These are phyloP conservation scores for Peromyscus aztecus DNA, from an alignment of 2,797 vertebrate species.

Conservation along the genomic window DNA sequence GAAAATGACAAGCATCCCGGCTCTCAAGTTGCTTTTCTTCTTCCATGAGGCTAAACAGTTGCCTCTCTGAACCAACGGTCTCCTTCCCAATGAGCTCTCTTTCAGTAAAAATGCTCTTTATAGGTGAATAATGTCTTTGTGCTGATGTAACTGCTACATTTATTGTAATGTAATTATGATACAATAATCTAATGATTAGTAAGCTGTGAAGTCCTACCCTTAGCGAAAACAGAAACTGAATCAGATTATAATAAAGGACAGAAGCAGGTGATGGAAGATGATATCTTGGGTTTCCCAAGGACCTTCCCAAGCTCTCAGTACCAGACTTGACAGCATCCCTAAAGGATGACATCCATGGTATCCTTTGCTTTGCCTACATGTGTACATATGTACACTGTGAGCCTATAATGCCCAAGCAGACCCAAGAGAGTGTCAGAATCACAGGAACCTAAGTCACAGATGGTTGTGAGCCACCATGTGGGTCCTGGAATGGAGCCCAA, in stretches of 20 bases:
- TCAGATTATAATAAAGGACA: not conserved
- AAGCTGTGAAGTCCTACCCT: not conserved
- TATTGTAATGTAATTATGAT: not conserved
- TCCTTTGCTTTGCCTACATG: not conserved
- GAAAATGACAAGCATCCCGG: not conserved
- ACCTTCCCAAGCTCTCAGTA: not conserved
- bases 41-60: not conserved
- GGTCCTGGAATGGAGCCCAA: not conserved
- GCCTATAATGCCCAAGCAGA: too few species aligned
- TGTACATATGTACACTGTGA: too few species aligned
- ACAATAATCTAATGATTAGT: not conserved
- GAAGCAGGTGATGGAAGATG: not conserved
- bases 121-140: not conserved
- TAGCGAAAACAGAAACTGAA: slow-evolving; percentile 17
- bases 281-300: not conserved
- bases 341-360: not conserved
- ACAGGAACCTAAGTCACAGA: not conserved
- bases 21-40: not conserved
- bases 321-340: not conserved
- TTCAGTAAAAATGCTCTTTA: not conserved
- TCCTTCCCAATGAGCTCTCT: not conserved
- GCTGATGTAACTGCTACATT: not conserved
- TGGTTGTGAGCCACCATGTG: not conserved
- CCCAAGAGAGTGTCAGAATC: not conserved
- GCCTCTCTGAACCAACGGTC: not conserved